Evolutionary conservation across 1,140 invertebrate genomes (phyloP).

Genomic region (Danaus melanippus): DNA sequence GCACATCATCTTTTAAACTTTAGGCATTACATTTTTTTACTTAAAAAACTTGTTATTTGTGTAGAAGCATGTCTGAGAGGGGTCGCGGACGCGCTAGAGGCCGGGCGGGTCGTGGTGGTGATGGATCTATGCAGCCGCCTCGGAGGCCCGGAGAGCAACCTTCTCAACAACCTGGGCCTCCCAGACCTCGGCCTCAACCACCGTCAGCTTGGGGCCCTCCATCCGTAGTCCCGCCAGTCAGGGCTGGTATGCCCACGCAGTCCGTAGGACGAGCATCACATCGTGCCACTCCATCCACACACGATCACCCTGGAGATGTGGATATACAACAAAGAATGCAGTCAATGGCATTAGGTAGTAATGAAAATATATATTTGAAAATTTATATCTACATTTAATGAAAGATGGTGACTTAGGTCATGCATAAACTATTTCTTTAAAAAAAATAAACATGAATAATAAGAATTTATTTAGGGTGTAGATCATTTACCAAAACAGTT

Average conservation of each 20-base stretch:
- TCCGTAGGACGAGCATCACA: slow-evolving; percentile 45
- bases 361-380: neutral
- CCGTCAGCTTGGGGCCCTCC: slow-evolving; percentile 51
- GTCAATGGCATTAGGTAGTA: slow-evolving; percentile 41
- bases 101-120: slow-evolving; percentile 39
- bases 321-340: slow-evolving; percentile 53
- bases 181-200: slow-evolving; percentile 44
- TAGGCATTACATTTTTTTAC: neutral
- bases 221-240: slow-evolving; percentile 34
- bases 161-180: slow-evolving; percentile 21
- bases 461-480: too few relatives aligned
- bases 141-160: slow-evolving; percentile 40
- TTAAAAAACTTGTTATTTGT: neutral
- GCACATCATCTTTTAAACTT: too few relatives aligned
- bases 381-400: too few relatives aligned
- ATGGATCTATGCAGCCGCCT: slow-evolving; percentile 24
- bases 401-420: too few relatives aligned
- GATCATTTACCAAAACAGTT: too few relatives aligned
- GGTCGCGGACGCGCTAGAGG: slow-evolving; percentile 40
- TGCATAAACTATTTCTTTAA: too few relatives aligned
- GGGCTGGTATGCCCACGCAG: slow-evolving; percentile 43
- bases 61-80: slow-evolving; percentile 37
- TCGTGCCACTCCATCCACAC: slow-evolving; percentile 35
- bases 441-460: too few relatives aligned
- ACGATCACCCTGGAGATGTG: slow-evolving; percentile 57